Evolutionary conservation across 2,113 vertebrate genomes (phyloP).

Genomic region (Collichthys lucidus): DNA sequence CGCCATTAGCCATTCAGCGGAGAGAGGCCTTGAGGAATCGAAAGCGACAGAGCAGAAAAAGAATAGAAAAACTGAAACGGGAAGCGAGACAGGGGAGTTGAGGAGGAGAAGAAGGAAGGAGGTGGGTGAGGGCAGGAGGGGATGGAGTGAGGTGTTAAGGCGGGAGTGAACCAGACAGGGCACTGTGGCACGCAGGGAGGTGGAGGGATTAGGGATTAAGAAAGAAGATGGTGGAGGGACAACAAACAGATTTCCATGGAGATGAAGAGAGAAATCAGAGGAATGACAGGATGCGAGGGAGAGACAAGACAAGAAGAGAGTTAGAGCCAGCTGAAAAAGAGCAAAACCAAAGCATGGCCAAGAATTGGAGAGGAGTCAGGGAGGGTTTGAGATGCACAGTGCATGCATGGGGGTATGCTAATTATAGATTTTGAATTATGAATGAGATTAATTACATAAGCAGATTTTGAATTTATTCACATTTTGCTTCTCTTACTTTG

Average conservation of each 20-base stretch:
- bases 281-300: conserved; percentile 55
- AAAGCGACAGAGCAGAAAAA: conserved; percentile 85
- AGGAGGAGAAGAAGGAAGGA: conserved; percentile 1
- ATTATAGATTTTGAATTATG: conserved; percentile 78
- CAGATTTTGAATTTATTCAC: conserved; percentile 65
- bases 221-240: conserved; percentile 31
- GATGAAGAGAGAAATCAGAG: conserved; percentile 63
- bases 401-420: conserved; percentile 68
- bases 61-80: conserved; percentile 73
- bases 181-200: conserved; percentile 58
- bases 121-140: conserved; percentile 31
- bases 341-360: conserved; percentile 36
- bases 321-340: conserved; percentile 49
- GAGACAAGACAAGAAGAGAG: conserved; percentile 25
- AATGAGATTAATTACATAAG: conserved; percentile 78
- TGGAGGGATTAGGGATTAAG: conserved; percentile 76
- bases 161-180: conserved; percentile 48
- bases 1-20: conserved; percentile 83
- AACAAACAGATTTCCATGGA: conserved; percentile 72
- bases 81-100: conserved; percentile 63
- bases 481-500: conserved; percentile 44
- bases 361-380: conserved; percentile 11
- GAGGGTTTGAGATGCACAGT: conserved; percentile 38
- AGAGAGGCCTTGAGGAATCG: conserved; percentile 82
- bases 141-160: conserved; percentile 59